Evolutionary conservation across 2,797 vertebrate genomes (phyloP).

Genomic region (Coranthus polyacanthus): DNA sequence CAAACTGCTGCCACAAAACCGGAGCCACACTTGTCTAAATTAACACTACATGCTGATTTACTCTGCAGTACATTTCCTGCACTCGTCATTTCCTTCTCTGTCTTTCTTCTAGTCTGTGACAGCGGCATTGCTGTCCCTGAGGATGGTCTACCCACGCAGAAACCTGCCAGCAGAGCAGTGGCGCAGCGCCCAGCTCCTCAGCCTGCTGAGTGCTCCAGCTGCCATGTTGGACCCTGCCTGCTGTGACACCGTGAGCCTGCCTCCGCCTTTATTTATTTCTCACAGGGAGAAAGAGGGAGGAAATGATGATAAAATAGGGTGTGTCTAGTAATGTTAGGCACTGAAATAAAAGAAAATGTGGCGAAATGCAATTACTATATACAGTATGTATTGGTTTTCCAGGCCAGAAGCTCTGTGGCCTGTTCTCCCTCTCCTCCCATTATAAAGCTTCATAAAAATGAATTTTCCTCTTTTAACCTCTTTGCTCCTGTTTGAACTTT

Average conservation of each 20-base stretch:
- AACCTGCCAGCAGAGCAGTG: slow-evolving; percentile 92
- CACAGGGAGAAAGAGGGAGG: background rate
- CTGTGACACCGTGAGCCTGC: slow-evolving; percentile 89
- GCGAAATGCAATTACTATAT: background rate
- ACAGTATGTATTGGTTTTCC: background rate
- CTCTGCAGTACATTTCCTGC: background rate
- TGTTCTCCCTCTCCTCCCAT: slow-evolving; percentile 2
- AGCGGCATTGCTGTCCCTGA: slow-evolving; percentile 90
- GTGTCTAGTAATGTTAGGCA: slow-evolving; percentile 8
- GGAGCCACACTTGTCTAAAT: no score
- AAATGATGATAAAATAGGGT: slow-evolving; percentile 2
- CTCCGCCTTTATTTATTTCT: slow-evolving; percentile 1
- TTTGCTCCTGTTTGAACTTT: background rate
- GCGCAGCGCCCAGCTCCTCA: slow-evolving; percentile 92
- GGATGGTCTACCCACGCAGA: slow-evolving; percentile 88
- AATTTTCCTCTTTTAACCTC: slow-evolving; percentile 9
- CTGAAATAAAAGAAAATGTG: slow-evolving; percentile 5
- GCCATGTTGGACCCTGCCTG: slow-evolving; percentile 89
- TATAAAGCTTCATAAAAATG: slow-evolving; percentile 3
- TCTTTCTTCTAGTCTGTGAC: slow-evolving; percentile 86
- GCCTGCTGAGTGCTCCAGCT: slow-evolving; percentile 85
- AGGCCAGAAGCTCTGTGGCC: background rate
- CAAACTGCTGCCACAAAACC: no score
- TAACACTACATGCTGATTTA: background rate
- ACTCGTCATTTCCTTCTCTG: background rate